Conservation (phyloP, 2,888 invertebrate species). For the Dynastes grantii region DNA sequence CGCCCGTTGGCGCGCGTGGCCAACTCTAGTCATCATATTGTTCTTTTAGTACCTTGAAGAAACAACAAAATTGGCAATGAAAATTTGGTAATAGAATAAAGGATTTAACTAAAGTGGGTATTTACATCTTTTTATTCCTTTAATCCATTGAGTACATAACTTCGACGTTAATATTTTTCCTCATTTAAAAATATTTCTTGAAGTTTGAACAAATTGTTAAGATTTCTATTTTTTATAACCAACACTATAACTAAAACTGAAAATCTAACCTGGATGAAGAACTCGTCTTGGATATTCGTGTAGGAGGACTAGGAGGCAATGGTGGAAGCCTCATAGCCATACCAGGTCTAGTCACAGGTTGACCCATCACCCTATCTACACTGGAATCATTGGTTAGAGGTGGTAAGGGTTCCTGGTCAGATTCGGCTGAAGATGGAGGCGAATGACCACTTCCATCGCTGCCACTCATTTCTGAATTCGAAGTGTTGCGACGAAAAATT, state of each 20-base stretch:
- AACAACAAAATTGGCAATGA: too few species aligned
- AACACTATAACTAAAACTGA: neutral
- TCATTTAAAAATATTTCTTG: too few species aligned
- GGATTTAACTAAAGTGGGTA: too few species aligned
- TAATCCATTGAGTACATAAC: too few species aligned
- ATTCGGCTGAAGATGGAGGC: slow-evolving; percentile 68
- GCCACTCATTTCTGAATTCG: slow-evolving; percentile 61
- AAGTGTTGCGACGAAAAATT: slow-evolving; percentile 63
- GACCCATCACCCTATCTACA: slow-evolving; percentile 69
- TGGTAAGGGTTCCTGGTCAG: slow-evolving; percentile 64
- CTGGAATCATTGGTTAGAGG: slow-evolving; percentile 61
- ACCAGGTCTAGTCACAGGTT: slow-evolving; percentile 66
- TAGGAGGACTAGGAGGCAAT: slow-evolving; percentile 66
- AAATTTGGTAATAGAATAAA: too few species aligned
- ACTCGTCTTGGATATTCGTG: slow-evolving; percentile 40
- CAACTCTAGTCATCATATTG: too few species aligned
- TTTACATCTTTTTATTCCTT: too few species aligned
- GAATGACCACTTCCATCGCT: slow-evolving; percentile 62
- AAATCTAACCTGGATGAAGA: slow-evolving; percentile 23
- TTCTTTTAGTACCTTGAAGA: too few species aligned
- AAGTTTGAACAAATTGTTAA: too few species aligned
- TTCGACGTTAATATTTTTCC: too few species aligned
- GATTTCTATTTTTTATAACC: too few species aligned
- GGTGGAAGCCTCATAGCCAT: slow-evolving; percentile 67
- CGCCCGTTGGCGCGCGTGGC: too few species aligned